Conservation (phyloP, 1,140 invertebrate genomes). For the Scaptomyza hsui region DNA sequence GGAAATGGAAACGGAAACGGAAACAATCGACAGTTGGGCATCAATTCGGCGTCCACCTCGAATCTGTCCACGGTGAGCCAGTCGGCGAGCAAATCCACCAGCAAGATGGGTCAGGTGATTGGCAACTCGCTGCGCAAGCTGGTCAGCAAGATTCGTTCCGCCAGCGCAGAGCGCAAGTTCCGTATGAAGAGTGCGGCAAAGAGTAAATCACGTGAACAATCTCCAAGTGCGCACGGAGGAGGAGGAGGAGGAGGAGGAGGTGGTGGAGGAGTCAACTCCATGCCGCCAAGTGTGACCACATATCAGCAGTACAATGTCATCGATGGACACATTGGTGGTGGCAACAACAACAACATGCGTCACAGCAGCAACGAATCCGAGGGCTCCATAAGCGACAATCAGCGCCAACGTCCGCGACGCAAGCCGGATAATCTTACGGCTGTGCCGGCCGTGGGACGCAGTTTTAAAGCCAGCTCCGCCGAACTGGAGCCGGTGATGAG, state of each 20-base stretch:
- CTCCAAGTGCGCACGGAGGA: conserved; percentile 84
- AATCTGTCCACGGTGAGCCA: conserved; percentile 64
- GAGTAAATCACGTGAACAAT: conserved; percentile 81
- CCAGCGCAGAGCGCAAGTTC: conserved; percentile 89
- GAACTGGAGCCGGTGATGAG: conserved; percentile 82
- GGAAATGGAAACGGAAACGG: too few relatives aligned
- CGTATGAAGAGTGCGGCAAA: conserved; percentile 85
- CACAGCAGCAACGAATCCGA: conserved; percentile 69
- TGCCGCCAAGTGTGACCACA: conserved; percentile 70
- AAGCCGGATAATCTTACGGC: conserved; percentile 2
- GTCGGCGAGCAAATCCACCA: conserved; percentile 60
- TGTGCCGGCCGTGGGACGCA: neutral
- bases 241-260: conserved; percentile 64
- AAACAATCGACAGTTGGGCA: conserved; percentile 34
- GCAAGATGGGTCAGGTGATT: conserved; percentile 85
- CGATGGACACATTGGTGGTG: conserved; percentile 84
- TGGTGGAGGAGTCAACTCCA: neutral
- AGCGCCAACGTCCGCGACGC: conserved; percentile 12
- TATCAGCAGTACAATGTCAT: conserved; percentile 88
- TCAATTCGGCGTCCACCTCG: conserved; percentile 61
- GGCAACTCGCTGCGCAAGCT: conserved; percentile 91
- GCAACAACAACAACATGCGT: conserved; percentile 2
- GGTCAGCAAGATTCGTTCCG: conserved; percentile 90
- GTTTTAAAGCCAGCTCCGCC: conserved; percentile 6
- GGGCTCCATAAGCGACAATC: conserved; percentile 53